These are phyloP conservation scores for Paratilapia polleni DNA, from an alignment of 2,113 vertebrate genomes.

Conservation along the genomic window DNA sequence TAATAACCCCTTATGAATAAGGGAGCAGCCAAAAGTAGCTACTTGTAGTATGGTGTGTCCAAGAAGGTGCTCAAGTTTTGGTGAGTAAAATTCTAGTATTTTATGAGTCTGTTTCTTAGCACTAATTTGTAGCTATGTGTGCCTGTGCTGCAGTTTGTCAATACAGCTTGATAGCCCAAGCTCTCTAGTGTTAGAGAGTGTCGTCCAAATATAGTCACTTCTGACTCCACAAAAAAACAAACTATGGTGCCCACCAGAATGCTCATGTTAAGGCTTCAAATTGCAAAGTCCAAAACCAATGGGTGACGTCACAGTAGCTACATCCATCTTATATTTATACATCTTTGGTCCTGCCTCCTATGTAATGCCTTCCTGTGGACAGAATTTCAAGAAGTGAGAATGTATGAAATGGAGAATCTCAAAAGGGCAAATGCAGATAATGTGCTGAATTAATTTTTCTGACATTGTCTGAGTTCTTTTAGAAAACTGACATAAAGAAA, in stretches of 20 bases:
- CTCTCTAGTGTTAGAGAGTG: no score
- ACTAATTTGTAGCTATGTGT: background rate
- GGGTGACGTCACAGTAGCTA: background rate
- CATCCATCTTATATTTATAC: background rate
- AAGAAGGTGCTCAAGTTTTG: background rate
- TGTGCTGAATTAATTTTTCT: background rate
- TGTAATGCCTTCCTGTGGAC: background rate
- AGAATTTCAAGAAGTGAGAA: no score
- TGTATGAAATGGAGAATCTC: background rate
- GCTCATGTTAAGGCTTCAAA: background rate
- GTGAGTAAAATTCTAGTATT: background rate
- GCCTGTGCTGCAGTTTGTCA: background rate
- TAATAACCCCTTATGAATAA: no score
- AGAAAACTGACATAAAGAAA: background rate
- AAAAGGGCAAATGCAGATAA: background rate
- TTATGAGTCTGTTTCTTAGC: background rate
- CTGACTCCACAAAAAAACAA: no score
- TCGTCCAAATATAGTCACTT: no score
- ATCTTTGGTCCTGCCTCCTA: background rate
- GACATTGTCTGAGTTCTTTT: no score
- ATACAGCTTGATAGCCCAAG: no score
- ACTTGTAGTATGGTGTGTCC: no score
- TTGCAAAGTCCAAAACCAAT: background rate
- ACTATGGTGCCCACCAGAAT: no score
- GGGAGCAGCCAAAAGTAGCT: no score